Evolutionary conservation across 2,113 vertebrate genomes (phyloP), one percentile per base, ranked within the genome.

Genomic region (Oreotrochilus melanogaster): DNA sequence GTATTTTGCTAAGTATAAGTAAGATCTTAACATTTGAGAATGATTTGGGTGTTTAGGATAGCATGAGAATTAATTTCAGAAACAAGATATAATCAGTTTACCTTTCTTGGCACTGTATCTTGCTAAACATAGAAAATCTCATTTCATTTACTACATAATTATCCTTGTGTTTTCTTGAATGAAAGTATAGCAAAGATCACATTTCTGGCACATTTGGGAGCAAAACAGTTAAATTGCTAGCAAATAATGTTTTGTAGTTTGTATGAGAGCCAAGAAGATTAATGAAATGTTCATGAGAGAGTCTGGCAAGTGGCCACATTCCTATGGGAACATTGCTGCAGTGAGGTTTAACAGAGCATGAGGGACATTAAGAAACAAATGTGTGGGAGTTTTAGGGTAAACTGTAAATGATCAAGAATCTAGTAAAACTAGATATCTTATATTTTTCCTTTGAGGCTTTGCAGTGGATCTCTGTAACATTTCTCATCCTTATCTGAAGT

Each of bases 261-360:
- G 97, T 97, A 96, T 95, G 96, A 92, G 94, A 97, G 97, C 97
- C 98, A 97, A 97, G 96, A 96, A 97, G 97, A 97, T 98, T 98
- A 98, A 98, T 98, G 97, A 98, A 98, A 98, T 98, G 98, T 97
- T 98, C 97, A 97, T 97, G 97, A 98, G 97, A 97, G 97, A 93
- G 50, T 71, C 96, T 98, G 98, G 98, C 98, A 97, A 96, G 48
- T 85, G 16, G 97, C 98, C 98, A 98, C 97, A 98, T 98, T 98
- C 98, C 98, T 98, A 98, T 98, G 98, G 98, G 98, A 98, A 98
- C 96, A 93, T 94, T 96, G 95, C 95, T 90, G 94, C 89, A 97
- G 94, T 80, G 94, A 97, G 88, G 78, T 96, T 97, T 96, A 96
- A 94, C 91, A 9, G 95, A 96, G 97, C 96, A 96, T 95, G 64